Evolutionary conservation across 1,140 invertebrate genomes (phyloP), one percentile per base, ranked within the genome.

Genomic region (Octopus sinensis): DNA sequence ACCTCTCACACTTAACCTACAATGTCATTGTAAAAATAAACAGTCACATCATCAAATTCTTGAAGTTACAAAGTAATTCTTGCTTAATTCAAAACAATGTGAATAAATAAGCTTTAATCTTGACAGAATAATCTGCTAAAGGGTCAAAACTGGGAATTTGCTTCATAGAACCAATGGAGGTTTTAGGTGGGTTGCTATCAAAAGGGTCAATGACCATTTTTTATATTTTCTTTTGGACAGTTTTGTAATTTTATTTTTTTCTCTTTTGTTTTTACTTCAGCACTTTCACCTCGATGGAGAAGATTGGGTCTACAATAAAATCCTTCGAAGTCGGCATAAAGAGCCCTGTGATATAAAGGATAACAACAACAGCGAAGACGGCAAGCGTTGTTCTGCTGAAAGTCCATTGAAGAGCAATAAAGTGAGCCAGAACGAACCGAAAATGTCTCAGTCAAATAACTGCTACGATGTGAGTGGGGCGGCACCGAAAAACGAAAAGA

Each of bases 251-350:
- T 79, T 78, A 71, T 83, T 82, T 71, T 76, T 77, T 79, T 71
- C 80, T 83, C 81, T 54, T 56, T 87, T 86, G 73, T 43, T 43
- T 43, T 43, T 43, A 43, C 30, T 43, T 43, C 85, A 88, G 87
- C 87, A 84, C 82, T 88, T 88, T 80, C 80, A 86, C 52, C 85
- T 84, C 81, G 81, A 85, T 23, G 86, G 83, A 5, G 87, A 88
- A 12, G 62, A 54, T 5, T 88, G 87, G 87, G 75, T 84, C 30
- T 88, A 83, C 73, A 87, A 87, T 76, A 84, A 83, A 30, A 82
- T 85, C 78, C 80, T 87, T 71, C 78, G 84, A 82, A 80, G 82
- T 12, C 78, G 80, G 43, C 71, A 73, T 30, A 75, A 30, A 53
- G 80, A 79, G 53, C 77, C 30, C 54, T 51, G 13, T 5, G 53